Conservation (phyloP, 2,888 invertebrate genomes). For the Diarsia dahlii region DNA sequence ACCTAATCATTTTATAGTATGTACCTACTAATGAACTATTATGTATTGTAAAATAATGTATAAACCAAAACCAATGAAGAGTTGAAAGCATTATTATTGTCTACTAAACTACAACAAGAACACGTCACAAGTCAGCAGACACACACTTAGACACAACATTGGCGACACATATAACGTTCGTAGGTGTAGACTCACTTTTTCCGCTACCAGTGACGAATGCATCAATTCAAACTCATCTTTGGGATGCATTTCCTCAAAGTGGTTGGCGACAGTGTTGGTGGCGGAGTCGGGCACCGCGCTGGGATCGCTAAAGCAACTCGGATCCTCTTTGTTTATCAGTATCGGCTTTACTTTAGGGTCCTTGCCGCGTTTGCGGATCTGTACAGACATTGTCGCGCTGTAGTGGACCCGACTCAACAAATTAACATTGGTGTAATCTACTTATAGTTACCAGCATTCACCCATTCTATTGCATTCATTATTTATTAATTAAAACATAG, state of each 20-base stretch:
- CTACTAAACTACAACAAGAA: conserved; percentile 37
- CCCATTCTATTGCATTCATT: conserved; percentile 20
- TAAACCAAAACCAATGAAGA: conserved; percentile 24
- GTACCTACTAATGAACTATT: neutral
- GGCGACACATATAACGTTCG: conserved; percentile 54
- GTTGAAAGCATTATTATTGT: conserved; percentile 17
- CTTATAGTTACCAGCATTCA: conserved; percentile 29
- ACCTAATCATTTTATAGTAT: neutral
- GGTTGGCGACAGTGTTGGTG: conserved; percentile 89
- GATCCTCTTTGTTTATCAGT: conserved; percentile 94
- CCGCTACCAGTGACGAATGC: conserved; percentile 82
- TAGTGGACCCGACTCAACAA: conserved; percentile 41
- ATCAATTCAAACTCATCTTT: conserved; percentile 93
- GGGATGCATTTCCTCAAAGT: conserved; percentile 95
- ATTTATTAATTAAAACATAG: neutral
- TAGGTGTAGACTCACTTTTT: conserved; percentile 86
- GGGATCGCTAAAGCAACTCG: conserved; percentile 90
- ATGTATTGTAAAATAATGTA: neutral
- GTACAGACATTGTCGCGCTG: conserved; percentile 74
- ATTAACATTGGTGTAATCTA: conserved; percentile 27
- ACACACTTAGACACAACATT: conserved; percentile 53
- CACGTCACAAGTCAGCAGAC: conserved; percentile 40
- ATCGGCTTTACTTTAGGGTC: conserved; percentile 94
- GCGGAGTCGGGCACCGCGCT: conserved; percentile 84
- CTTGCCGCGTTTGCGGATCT: conserved; percentile 93